Conservation (phyloP, 2,113 vertebrate genomes). For the Calidris pugnax region DNA sequence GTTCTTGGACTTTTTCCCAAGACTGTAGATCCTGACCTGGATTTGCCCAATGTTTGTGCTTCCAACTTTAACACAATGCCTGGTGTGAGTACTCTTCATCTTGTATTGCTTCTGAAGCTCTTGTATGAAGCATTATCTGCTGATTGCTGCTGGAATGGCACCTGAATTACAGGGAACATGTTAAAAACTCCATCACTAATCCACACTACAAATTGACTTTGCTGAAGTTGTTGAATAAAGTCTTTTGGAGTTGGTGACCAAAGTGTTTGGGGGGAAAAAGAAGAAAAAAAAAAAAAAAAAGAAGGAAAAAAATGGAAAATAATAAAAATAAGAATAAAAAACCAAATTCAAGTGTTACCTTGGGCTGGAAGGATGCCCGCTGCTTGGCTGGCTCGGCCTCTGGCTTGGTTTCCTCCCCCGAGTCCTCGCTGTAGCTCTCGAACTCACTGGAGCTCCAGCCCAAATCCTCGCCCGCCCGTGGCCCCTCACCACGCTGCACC, state of each 20-base stretch:
- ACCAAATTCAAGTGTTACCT: constrained; percentile 3
- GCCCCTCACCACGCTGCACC: constrained; percentile 67
- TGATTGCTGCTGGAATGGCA: neutral
- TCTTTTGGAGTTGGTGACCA: neutral
- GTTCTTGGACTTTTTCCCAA: neutral
- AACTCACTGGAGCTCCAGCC: constrained; percentile 98
- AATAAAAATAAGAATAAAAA: neutral
- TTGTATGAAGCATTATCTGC: neutral
- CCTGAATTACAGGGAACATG: neutral
- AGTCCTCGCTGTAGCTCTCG: constrained; percentile 94
- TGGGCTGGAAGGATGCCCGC: constrained; percentile 77
- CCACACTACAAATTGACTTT: neutral
- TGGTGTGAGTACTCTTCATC: neutral
- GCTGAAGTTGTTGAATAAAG: neutral
- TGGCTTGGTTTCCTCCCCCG: constrained; percentile 73
- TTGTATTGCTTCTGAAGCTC: neutral
- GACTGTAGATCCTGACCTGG: neutral
- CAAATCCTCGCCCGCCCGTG: constrained; percentile 64
- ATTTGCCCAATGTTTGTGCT: neutral
- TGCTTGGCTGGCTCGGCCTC: constrained; percentile 74
- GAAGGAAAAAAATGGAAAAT: neutral
- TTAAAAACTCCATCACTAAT: neutral
- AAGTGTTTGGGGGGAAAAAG: neutral
- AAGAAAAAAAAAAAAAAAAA: too few relatives aligned
- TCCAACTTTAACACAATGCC: neutral